Percentiles rank a stretch among this genome's conserved stretches.
Evolutionary conservation across 2,113 vertebrate species (phyloP).

Genomic region (Pterocles burchelli): DNA sequence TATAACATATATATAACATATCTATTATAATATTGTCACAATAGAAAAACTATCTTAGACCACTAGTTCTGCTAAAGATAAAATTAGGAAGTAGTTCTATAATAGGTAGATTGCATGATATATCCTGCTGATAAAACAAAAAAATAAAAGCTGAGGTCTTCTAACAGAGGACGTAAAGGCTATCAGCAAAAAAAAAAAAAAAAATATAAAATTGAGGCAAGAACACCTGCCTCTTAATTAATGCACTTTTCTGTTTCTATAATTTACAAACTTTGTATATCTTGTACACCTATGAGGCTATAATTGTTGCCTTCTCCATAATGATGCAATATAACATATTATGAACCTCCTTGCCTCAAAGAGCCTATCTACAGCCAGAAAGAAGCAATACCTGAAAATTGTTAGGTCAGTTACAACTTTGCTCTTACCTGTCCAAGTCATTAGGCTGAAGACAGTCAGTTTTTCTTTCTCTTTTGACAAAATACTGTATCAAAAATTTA

Average conservation of each 20-base stretch:
- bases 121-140: background rate
- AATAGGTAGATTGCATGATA: background rate
- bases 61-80: background rate
- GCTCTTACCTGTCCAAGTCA: background rate
- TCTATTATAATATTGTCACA: background rate
- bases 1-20: background rate
- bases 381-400: background rate
- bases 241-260: background rate
- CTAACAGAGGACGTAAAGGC: background rate
- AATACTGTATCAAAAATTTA: background rate
- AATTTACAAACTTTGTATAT: background rate
- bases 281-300: background rate
- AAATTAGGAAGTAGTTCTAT: background rate
- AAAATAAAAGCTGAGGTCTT: background rate
- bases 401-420: background rate
- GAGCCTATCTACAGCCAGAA: background rate
- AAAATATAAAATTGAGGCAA: background rate
- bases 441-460: background rate
- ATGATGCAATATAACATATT: background rate
- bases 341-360: background rate
- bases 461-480: background rate
- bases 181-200: background rate
- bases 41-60: background rate
- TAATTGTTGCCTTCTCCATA: background rate
- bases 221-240: background rate